These are phyloP conservation scores for Cyclophora albipunctata DNA, from an alignment of 2,888 invertebrate genomes.

Conservation along the genomic window DNA sequence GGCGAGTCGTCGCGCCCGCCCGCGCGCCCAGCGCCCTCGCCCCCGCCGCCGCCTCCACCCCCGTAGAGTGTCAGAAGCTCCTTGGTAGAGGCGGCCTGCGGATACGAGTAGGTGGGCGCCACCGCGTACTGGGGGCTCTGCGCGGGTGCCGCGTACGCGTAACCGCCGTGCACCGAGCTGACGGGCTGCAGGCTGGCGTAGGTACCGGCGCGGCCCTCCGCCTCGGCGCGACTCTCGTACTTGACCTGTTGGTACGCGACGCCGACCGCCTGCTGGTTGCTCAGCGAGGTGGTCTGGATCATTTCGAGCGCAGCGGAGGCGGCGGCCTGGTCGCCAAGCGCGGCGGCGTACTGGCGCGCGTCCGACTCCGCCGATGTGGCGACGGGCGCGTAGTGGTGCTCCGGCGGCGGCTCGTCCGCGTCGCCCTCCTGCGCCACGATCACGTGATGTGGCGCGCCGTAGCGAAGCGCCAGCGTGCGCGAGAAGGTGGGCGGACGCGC, in stretches of 20 bases:
- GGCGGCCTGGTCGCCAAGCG: conserved; percentile 39
- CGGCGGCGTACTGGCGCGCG: conserved; percentile 47
- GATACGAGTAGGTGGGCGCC: conserved; percentile 29
- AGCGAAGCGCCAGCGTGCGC: conserved; percentile 47
- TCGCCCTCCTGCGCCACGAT: conserved; percentile 50
- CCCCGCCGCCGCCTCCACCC: conserved; percentile 35
- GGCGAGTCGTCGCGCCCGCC: conserved; percentile 65
- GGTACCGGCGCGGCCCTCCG: conserved; percentile 57
- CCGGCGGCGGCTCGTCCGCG: conserved; percentile 39
- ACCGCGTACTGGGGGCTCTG: conserved; percentile 29
- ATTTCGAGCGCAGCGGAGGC: conserved; percentile 49
- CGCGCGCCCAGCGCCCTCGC: conserved; percentile 30
- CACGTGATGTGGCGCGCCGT: conserved; percentile 52
- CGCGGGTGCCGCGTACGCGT: conserved; percentile 35
- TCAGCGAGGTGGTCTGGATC: conserved; percentile 55
- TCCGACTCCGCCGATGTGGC: conserved; percentile 21
- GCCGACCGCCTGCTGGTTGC: conserved; percentile 57
- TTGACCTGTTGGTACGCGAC: conserved; percentile 62
- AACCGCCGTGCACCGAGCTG: conserved; percentile 63
- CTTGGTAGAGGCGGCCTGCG: conserved; percentile 27
- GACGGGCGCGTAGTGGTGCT: conserved; percentile 34
- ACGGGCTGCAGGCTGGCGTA: conserved; percentile 81
- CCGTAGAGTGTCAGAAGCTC: conserved; percentile 50
- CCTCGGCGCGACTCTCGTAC: conserved; percentile 61
- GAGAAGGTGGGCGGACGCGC: conserved; percentile 27